phyloP scores from a whole-genome alignment of 2,888 invertebrate genomes.

The Acronicta aceris region DNA sequence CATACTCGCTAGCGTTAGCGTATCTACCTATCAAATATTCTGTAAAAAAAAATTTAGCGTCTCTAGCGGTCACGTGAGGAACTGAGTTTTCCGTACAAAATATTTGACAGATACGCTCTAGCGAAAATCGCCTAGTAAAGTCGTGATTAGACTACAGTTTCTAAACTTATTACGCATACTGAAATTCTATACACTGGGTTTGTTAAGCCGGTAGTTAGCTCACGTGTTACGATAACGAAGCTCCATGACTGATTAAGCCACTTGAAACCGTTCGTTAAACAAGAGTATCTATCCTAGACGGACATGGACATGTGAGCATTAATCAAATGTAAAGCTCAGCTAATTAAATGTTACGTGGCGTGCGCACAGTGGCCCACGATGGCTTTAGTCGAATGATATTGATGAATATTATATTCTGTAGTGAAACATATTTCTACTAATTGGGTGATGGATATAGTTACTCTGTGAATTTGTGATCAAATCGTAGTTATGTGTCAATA shows the following conservation, averaged over 20 bases:
- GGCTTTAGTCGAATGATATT: background rate
- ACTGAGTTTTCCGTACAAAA: no score
- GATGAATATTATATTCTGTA: background rate
- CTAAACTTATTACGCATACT: background rate
- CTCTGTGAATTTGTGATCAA: no score
- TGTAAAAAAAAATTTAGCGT: no score
- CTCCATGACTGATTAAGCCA: background rate
- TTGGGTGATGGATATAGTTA: no score
- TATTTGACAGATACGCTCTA: no score
- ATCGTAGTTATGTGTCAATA: no score
- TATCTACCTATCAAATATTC: no score
- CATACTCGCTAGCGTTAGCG: no score
- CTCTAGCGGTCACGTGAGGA: no score
- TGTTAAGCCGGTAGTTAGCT: background rate
- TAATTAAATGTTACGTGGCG: background rate
- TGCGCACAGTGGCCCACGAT: background rate
- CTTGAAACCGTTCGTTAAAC: conserved; percentile 1
- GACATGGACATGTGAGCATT: conserved; percentile 1
- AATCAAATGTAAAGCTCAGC: background rate
- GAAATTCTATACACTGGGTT: background rate
- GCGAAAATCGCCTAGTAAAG: background rate
- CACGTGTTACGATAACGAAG: background rate
- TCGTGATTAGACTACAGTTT: background rate
- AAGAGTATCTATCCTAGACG: background rate
- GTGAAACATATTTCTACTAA: no score